Percentiles rank a stretch among this genome's conserved stretches.
phyloP scores from a whole-genome alignment of 2,113 vertebrate species.

The Myanophis thanlyinensis region DNA sequence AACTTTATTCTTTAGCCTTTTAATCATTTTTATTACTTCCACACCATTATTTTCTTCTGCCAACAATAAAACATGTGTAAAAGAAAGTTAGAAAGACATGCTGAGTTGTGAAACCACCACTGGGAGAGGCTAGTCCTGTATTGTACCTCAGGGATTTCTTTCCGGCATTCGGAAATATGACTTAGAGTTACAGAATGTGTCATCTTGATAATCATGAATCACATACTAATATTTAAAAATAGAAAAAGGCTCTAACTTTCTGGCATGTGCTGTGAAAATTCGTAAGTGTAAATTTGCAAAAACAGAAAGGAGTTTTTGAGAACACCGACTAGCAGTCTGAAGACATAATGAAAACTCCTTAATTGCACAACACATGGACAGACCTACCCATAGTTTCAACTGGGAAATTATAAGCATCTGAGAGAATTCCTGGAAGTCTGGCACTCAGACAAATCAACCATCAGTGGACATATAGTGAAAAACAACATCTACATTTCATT shows the following conservation, averaged over 20 bases:
- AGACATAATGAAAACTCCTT: neutral
- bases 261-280: neutral
- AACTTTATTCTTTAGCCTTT: neutral
- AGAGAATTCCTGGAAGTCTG: neutral
- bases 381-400: neutral
- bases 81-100: neutral
- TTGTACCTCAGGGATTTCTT: neutral
- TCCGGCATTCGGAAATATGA: neutral
- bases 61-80: neutral
- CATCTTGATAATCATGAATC: neutral
- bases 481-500: neutral
- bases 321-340: neutral
- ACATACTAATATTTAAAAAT: neutral
- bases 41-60: neutral
- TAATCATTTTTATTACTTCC: neutral
- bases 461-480: neutral
- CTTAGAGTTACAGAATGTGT: neutral
- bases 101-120: neutral
- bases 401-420: neutral
- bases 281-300: neutral
- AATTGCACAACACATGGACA: neutral
- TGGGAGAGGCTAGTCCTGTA: neutral
- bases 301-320: neutral
- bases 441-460: neutral
- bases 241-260: neutral